phyloP scores from a whole-genome alignment of 2,113 vertebrate genomes.

The Eupsittula cactorum region DNA sequence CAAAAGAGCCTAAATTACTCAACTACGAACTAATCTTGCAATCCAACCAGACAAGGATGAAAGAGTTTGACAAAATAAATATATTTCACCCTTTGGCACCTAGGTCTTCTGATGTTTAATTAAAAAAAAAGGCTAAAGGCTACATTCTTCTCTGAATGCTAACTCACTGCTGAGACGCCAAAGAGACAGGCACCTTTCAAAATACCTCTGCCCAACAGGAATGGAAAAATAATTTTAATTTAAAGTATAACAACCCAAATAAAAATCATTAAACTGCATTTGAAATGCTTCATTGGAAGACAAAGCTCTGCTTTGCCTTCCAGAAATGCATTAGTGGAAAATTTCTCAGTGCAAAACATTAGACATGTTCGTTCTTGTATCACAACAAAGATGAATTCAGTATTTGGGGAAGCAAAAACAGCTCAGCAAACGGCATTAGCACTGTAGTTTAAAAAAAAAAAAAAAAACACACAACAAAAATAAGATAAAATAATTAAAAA shows the following conservation, averaged over 20 bases:
- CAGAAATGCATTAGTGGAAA: constrained; percentile 63
- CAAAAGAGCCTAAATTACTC: constrained; percentile 16
- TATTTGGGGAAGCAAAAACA: constrained; percentile 54
- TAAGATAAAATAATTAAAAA: neutral
- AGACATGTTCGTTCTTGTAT: constrained; percentile 73
- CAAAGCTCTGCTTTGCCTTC: constrained; percentile 43
- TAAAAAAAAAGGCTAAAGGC: constrained; percentile 65
- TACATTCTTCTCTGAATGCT: constrained; percentile 35
- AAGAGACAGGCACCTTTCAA: constrained; percentile 32
- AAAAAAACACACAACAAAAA: neutral
- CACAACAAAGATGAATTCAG: constrained; percentile 57
- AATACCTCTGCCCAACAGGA: constrained; percentile 29
- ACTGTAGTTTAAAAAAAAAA: neutral
- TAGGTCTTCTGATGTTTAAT: constrained; percentile 65
- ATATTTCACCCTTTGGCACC: constrained; percentile 35
- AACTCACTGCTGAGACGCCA: constrained; percentile 26
- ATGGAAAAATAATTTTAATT: constrained; percentile 38
- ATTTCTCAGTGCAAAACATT: constrained; percentile 51
- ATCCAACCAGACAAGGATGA: constrained; percentile 4
- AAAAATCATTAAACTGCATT: constrained; percentile 64
- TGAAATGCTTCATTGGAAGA: constrained; percentile 66
- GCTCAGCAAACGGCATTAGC: constrained; percentile 25
- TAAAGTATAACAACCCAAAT: constrained; percentile 59
- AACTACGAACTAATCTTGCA: neutral
- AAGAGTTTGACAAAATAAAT: constrained; percentile 50